These are phyloP conservation scores for Drosophila antonietae DNA, from an alignment of 2,888 invertebrate species.

Conservation along the genomic window DNA sequence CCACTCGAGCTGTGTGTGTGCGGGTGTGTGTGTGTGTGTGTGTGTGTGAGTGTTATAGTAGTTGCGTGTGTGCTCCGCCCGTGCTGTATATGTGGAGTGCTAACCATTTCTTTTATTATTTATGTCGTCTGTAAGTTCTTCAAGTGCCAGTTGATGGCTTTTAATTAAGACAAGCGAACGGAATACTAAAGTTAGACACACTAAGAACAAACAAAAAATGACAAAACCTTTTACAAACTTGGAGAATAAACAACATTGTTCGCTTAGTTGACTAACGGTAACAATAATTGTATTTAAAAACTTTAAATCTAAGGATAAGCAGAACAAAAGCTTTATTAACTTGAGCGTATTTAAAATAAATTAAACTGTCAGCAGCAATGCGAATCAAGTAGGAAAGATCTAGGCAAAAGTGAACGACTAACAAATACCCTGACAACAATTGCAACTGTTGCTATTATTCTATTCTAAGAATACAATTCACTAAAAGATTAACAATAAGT, in stretches of 20 bases:
- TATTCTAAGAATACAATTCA: no score
- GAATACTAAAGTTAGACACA: conserved; percentile 15
- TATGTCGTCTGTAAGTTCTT: conserved; percentile 43
- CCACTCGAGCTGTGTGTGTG: conserved; percentile 28
- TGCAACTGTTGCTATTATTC: not conserved
- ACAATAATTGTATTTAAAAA: conserved; percentile 3
- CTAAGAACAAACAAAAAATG: not conserved
- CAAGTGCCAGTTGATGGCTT: conserved; percentile 51
- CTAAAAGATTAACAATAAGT: no score
- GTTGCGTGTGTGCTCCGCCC: conserved; percentile 21
- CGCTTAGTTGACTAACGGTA: not conserved
- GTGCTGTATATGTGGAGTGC: conserved; percentile 20
- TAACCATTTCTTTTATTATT: conserved; percentile 46
- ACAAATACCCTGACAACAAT: not conserved
- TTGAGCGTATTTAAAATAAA: conserved; percentile 35
- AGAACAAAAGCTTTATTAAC: conserved; percentile 12
- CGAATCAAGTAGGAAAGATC: conserved; percentile 10
- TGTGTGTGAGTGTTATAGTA: conserved; percentile 6
- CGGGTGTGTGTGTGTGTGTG: conserved; percentile 7
- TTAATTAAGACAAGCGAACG: conserved; percentile 49
- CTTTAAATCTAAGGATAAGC: not conserved
- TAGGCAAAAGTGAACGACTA: not conserved
- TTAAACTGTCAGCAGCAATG: conserved; percentile 45
- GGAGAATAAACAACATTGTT: conserved; percentile 1
- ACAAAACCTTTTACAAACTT: not conserved